Percentiles rank a stretch among this genome's conserved stretches.
Conservation (phyloP, 2,888 invertebrate species). For the Zygothrica quintamaculata region DNA sequence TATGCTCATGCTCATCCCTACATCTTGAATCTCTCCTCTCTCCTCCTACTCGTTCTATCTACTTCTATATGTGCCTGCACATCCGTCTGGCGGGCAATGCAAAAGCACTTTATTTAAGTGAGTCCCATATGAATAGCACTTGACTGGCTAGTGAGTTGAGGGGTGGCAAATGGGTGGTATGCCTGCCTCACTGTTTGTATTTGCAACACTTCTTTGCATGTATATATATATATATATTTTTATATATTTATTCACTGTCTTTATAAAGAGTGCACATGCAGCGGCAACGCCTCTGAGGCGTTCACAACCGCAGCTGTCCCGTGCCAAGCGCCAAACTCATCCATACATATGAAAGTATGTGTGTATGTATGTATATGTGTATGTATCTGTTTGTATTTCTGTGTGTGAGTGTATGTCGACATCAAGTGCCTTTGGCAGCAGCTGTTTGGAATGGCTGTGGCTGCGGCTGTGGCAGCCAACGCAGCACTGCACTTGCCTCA, state of each 20-base stretch:
- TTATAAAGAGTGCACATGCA: constrained; percentile 49
- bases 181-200: constrained; percentile 64
- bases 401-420: constrained; percentile 8
- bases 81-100: constrained; percentile 70
- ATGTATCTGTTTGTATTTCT: not conserved
- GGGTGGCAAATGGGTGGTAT: not conserved
- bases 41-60: not conserved
- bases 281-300: not conserved
- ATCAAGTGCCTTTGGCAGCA: constrained; percentile 63
- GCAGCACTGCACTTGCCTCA: constrained; percentile 44
- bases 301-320: constrained; percentile 29
- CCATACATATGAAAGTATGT: constrained; percentile 5
- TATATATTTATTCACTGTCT: constrained; percentile 58
- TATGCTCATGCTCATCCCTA: constrained; percentile 20
- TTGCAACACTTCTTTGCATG: constrained; percentile 76
- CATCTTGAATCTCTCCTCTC: constrained; percentile 1
- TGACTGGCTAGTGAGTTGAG: constrained; percentile 41
- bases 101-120: constrained; percentile 80
- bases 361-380: not conserved
- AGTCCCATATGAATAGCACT: constrained; percentile 80
- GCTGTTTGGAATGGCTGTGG: constrained; percentile 56
- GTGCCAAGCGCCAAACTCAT: constrained; percentile 20
- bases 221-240: too few species aligned
- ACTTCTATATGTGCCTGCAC: constrained; percentile 16
- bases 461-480: constrained; percentile 30